Percentiles rank a stretch among this genome's conserved stretches.
Evolutionary conservation across 2,113 vertebrate species (phyloP).

Genomic region (Oxyura jamaicensis): DNA sequence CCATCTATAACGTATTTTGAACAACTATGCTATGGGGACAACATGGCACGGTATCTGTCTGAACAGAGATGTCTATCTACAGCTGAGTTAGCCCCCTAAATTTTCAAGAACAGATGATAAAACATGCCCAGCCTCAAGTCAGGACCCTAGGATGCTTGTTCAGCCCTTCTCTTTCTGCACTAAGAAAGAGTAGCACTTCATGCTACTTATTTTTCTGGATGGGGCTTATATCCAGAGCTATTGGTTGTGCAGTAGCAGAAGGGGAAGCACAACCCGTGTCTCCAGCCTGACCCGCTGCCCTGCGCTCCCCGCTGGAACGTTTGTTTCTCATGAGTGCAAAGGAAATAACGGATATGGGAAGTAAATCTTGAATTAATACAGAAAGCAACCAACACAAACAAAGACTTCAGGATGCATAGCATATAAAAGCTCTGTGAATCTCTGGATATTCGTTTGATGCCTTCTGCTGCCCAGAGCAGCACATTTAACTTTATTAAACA

Average conservation of each 20-base stretch:
- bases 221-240: not conserved
- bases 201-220: not conserved
- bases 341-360: not conserved
- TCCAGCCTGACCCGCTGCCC: not conserved
- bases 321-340: not conserved
- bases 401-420: not conserved
- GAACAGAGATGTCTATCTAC: not conserved
- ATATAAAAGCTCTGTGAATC: not conserved
- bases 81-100: not conserved
- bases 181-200: too few relatives aligned
- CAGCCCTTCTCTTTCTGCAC: not conserved
- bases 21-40: not conserved
- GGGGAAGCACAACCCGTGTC: not conserved
- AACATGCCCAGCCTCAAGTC: not conserved
- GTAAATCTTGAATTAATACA: slow-evolving; percentile 29
- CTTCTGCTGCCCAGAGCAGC: not conserved
- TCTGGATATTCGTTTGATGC: slow-evolving; percentile 25
- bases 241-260: slow-evolving; percentile 1
- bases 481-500: slow-evolving; percentile 32
- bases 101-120: not conserved
- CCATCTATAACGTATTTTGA: not conserved
- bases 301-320: not conserved
- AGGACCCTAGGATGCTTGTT: not conserved
- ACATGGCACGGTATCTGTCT: not conserved
- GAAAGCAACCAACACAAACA: not conserved